Evolutionary conservation across 2,113 vertebrate genomes (phyloP).

Genomic region (Macrotis lagotis): DNA sequence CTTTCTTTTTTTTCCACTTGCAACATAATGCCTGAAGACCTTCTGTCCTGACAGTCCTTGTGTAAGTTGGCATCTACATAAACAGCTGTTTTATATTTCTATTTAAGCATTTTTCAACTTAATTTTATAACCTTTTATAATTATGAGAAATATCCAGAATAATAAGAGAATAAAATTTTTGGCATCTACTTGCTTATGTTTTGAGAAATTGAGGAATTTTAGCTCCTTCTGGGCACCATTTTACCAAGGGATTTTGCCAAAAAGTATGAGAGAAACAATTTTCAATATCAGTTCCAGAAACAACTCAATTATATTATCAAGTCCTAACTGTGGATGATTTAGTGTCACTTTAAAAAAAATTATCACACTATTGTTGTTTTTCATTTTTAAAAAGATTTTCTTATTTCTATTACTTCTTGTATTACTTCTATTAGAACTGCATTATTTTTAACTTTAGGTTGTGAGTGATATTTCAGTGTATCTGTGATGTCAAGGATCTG

Average conservation of each 20-base stretch:
- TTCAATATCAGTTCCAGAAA: neutral
- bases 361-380: neutral
- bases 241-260: neutral
- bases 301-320: neutral
- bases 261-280: neutral
- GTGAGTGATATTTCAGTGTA: neutral
- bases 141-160: neutral
- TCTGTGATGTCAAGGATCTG: neutral
- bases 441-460: slow-evolving; percentile 30
- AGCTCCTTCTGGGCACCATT: neutral
- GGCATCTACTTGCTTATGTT: neutral
- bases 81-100: slow-evolving; percentile 19
- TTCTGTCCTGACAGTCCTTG: slow-evolving; percentile 29
- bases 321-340: neutral
- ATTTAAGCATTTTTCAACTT: slow-evolving; percentile 1
- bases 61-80: slow-evolving; percentile 1
- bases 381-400: neutral
- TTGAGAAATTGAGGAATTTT: slow-evolving; percentile 19
- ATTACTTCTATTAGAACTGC: neutral
- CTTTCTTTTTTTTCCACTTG: neutral
- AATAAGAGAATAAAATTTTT: neutral
- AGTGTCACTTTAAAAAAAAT: neutral
- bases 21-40: neutral
- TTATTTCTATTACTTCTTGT: no score
- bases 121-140: neutral